A percentile compares a stretch with the other conserved stretches of the same genome.
phyloP scores from a whole-genome alignment of 1,140 invertebrate genomes.

The Drosophila carrolli region DNA sequence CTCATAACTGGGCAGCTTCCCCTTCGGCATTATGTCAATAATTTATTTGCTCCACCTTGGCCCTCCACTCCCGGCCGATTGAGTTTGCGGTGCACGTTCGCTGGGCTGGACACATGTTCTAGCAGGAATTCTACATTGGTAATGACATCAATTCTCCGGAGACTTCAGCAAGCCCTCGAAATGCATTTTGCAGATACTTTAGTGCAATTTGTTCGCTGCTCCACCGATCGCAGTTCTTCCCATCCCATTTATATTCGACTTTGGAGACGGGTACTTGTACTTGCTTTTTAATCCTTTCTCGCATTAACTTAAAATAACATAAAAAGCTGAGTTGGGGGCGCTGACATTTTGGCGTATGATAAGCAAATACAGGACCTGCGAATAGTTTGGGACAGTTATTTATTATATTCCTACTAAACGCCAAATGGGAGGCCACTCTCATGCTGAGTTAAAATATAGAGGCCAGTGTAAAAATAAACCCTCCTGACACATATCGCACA shows the following conservation, averaged over 20 bases:
- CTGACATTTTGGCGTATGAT: neutral
- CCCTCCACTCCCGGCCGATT: conserved; percentile 6
- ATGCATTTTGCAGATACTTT: conserved; percentile 58
- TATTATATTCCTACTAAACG: conserved; percentile 10
- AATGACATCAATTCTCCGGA: conserved; percentile 74
- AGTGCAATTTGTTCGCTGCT: conserved; percentile 57
- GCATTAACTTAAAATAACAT: neutral
- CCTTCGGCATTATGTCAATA: conserved; percentile 72
- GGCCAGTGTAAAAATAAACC: conserved; percentile 35
- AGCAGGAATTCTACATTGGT: conserved; percentile 75
- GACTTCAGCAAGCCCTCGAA: conserved; percentile 16
- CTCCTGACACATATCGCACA: conserved; percentile 19
- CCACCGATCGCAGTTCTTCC: neutral
- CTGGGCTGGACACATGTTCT: conserved; percentile 76
- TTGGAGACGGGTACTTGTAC: neutral
- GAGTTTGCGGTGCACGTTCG: conserved; percentile 58
- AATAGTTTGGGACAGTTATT: conserved; percentile 17
- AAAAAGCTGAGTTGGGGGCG: neutral
- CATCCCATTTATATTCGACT: neutral
- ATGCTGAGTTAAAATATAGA: conserved; percentile 28
- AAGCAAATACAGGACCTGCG: conserved; percentile 13
- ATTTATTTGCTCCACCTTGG: conserved; percentile 62
- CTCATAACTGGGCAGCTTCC: conserved; percentile 54
- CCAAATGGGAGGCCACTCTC: neutral
- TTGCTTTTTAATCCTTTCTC: neutral